Evolutionary conservation across 1,140 invertebrate species (phyloP).

Genomic region (Arctopsyche grandis): DNA sequence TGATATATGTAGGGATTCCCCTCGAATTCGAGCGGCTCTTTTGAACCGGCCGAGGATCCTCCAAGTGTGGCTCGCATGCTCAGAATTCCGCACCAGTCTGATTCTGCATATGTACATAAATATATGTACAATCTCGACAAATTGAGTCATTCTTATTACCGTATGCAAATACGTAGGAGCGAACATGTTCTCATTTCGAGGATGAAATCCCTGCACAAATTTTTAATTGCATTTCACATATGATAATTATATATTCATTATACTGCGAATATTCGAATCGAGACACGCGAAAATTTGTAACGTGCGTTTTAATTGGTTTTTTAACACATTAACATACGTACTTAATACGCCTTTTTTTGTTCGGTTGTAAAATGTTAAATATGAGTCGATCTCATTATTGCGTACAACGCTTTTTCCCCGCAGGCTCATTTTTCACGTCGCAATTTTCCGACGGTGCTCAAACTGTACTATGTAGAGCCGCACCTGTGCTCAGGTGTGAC

Average conservation of each 20-base stretch:
- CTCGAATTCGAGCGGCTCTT: conserved; percentile 10
- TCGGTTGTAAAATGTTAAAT: not conserved
- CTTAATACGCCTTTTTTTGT: not conserved
- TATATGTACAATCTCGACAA: not conserved
- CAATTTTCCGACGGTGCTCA: not conserved
- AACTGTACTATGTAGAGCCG: not conserved
- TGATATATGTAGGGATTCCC: conserved; percentile 23
- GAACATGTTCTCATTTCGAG: not conserved
- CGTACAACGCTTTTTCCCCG: not conserved
- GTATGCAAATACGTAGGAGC: not conserved
- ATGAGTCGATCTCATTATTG: not conserved
- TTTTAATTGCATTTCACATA: not conserved
- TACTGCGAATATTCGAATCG: not conserved
- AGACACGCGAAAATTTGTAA: not conserved
- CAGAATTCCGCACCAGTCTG: not conserved
- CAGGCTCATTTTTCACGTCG: not conserved
- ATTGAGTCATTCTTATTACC: too few species aligned
- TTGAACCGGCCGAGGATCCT: not conserved
- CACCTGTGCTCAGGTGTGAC: too few species aligned
- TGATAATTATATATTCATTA: not conserved
- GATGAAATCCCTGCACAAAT: not conserved
- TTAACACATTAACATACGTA: not conserved
- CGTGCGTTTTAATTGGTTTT: not conserved
- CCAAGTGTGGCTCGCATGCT: conserved; percentile 5
- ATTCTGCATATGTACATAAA: not conserved